Evolutionary conservation across 2,888 invertebrate species (phyloP).

Genomic region (Lochmaea capreae): DNA sequence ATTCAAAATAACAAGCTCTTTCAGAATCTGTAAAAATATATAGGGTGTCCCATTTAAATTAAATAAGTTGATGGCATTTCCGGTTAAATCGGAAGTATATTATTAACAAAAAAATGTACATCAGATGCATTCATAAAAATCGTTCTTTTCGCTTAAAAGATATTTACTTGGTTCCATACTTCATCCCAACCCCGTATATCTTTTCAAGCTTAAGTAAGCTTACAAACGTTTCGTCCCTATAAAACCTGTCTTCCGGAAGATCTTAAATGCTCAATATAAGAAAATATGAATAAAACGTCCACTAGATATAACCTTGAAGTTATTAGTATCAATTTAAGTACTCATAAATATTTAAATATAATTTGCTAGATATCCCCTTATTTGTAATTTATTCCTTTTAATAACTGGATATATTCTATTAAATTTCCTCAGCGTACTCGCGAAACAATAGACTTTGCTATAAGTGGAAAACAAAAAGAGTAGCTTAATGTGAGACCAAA

Average conservation of each 20-base stretch:
- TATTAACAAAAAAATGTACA: too few relatives aligned
- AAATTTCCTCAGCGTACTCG: conserved; percentile 7
- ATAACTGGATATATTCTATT: conserved; percentile 13
- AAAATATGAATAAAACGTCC: not conserved
- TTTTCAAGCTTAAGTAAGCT: too few relatives aligned
- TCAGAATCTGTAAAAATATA: too few relatives aligned
- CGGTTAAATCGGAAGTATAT: too few relatives aligned
- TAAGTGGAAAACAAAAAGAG: conserved; percentile 10
- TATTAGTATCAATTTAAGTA: not conserved
- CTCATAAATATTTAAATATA: conserved; percentile 4
- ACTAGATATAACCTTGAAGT: not conserved
- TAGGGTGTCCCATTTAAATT: too few relatives aligned
- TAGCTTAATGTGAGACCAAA: not conserved
- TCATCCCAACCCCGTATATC: too few relatives aligned
- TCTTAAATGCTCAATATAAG: not conserved
- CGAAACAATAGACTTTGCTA: conserved; percentile 10
- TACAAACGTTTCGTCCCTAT: too few relatives aligned
- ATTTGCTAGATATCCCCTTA: not conserved
- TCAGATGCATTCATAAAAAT: too few relatives aligned
- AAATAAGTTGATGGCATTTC: too few relatives aligned
- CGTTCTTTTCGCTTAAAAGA: too few relatives aligned
- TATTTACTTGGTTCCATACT: too few relatives aligned
- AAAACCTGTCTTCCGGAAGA: not conserved
- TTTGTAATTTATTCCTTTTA: conserved; percentile 18
- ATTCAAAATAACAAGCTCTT: too few relatives aligned